These are phyloP conservation scores for Dichetophora obliterata DNA, from an alignment of 2,888 invertebrate species.

Conservation along the genomic window DNA sequence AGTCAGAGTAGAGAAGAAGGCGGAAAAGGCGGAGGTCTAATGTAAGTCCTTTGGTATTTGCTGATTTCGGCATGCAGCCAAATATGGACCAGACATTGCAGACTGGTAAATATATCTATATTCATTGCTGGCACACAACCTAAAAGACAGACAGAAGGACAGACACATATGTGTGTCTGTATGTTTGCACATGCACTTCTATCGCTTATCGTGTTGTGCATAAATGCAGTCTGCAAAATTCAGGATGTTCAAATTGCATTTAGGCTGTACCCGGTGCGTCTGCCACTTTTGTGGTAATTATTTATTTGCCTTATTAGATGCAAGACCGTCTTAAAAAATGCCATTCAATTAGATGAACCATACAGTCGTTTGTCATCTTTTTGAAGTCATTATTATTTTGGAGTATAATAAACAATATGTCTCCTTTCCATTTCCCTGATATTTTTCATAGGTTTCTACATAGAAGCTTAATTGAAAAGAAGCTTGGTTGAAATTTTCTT, in stretches of 20 bases:
- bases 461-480: too few species aligned
- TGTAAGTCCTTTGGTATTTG: constrained; percentile 3
- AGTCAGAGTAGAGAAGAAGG: neutral
- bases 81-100: constrained; percentile 62
- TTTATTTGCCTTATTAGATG: too few species aligned
- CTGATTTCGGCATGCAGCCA: constrained; percentile 51
- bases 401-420: too few species aligned
- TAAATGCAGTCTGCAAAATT: constrained; percentile 9
- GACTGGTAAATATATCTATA: constrained; percentile 46
- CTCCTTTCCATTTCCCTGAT: too few species aligned
- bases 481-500: too few species aligned
- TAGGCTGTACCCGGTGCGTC: neutral
- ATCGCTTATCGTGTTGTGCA: neutral
- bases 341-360: too few species aligned
- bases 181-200: neutral
- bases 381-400: too few species aligned
- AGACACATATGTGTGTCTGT: neutral
- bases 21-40: neutral
- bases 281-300: too few species aligned
- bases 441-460: too few species aligned
- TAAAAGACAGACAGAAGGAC: neutral
- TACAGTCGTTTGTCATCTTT: too few species aligned
- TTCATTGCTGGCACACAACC: constrained; percentile 1
- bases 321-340: too few species aligned
- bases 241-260: neutral